Base-by-base conservation (phyloP, 30 jellyfish, hydroid and myxozoan genomes). In the Hydractinia echinata region DNA sequence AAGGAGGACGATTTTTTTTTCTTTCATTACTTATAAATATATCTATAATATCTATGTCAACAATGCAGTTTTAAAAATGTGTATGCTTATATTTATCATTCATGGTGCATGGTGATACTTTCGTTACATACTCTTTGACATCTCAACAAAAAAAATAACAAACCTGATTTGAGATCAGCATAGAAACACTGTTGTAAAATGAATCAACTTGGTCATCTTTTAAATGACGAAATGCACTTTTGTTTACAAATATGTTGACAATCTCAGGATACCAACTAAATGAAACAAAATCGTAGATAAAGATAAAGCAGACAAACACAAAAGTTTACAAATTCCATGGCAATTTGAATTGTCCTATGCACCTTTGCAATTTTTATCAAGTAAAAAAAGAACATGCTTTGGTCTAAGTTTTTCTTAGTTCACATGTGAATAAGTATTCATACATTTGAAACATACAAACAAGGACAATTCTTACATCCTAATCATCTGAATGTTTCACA, bases 261-360 rank as follows among this genome's bases (percentile, higher is more conserved):
- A 93, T 88, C 76, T 93, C 99, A n/a, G 99, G 99, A 76, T 93
- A 88, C 99, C 99, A 93, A 66, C 99, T 93, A 71, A 14, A 74
- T 70, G 8, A 21, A 52, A 73, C 14, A 77, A 76, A 77, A 18
- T 50, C 4, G 3, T 15, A 53, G 15, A 15, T 8, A 52, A 14
- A 68, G 51, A 68, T 68, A 15, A 49, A 68, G 51, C 79, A 11
- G 79, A 68, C 13, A 11, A 15, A 11, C 70, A 60, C 16, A 60
- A 60, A 13, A 1, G 70, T 13, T 0, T 13, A 60, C 2, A 13
- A 60, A 60, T 13, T 60, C 1, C 15, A 60, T 60, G 15, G 2
- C 70, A 60, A 16, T 30, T 30, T 30, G 44, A 2, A 30, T 30
- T 30, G 44, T 30, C 44, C 2, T 30, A 2, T 30, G 44, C 44